These are phyloP conservation scores for Xiphydria camelus DNA, from an alignment of 2,888 invertebrate species.

Conservation along the genomic window DNA sequence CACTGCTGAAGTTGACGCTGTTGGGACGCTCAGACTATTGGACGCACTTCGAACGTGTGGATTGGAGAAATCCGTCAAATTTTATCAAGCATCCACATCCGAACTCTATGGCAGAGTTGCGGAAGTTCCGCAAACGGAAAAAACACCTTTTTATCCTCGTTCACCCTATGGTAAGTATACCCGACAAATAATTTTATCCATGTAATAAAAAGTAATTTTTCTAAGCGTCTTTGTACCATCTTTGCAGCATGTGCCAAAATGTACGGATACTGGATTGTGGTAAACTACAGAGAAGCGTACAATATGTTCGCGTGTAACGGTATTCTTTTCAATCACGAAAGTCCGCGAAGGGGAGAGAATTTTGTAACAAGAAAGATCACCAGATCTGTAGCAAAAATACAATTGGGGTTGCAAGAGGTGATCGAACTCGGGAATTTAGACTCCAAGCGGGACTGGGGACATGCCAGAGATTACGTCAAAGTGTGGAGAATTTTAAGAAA, in stretches of 20 bases:
- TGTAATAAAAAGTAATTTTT: constrained; percentile 5
- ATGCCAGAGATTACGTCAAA: constrained; percentile 94
- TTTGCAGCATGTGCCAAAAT: constrained; percentile 88
- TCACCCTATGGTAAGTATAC: constrained; percentile 85
- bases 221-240: constrained; percentile 8
- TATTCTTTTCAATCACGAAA: constrained; percentile 95
- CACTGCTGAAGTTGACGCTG: constrained; percentile 95
- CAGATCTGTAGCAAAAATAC: constrained; percentile 95
- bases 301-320: constrained; percentile 96
- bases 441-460: constrained; percentile 97
- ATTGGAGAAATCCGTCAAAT: constrained; percentile 76
- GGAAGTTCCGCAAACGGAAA: constrained; percentile 91
- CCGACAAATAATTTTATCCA: constrained; percentile 6
- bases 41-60: constrained; percentile 92
- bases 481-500: constrained; percentile 56
- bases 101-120: constrained; percentile 93
- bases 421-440: constrained; percentile 94
- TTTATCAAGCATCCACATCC: constrained; percentile 96
- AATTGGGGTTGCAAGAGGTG: constrained; percentile 79
- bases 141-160: constrained; percentile 93
- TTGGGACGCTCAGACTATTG: constrained; percentile 88
- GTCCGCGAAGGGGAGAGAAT: constrained; percentile 93
- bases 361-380: constrained; percentile 99
- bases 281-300: constrained; percentile 95
- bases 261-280: constrained; percentile 94